These are phyloP conservation scores for Hypsopygia costalis DNA, from an alignment of 2,888 invertebrate genomes.

Conservation along the genomic window DNA sequence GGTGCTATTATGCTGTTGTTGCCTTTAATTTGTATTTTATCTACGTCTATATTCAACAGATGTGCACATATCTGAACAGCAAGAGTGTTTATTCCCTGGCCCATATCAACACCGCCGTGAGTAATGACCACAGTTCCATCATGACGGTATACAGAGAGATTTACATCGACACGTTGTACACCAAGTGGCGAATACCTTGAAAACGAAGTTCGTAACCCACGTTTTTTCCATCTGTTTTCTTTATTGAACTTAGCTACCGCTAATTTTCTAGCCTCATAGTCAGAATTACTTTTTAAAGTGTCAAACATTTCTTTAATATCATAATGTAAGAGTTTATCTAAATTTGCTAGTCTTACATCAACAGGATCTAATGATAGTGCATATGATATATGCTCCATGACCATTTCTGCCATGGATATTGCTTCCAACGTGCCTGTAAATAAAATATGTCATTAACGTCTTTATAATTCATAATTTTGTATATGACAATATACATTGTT, in stretches of 20 bases:
- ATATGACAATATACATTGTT: too few relatives aligned
- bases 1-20: constrained; percentile 81
- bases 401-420: constrained; percentile 69
- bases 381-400: constrained; percentile 81
- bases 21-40: constrained; percentile 83
- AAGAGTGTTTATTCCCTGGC: constrained; percentile 89
- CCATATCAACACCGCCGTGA: constrained; percentile 87
- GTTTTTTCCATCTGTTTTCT: constrained; percentile 85
- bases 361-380: constrained; percentile 68
- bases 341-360: constrained; percentile 69
- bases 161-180: constrained; percentile 52
- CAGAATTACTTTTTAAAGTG: constrained; percentile 64
- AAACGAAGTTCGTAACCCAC: constrained; percentile 81
- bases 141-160: constrained; percentile 82
- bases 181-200: constrained; percentile 76
- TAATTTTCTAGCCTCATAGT: constrained; percentile 64
- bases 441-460: too few relatives aligned
- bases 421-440: constrained; percentile 65
- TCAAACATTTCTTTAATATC: constrained; percentile 54
- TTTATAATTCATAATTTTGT: too few relatives aligned
- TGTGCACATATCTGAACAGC: constrained; percentile 83
- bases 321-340: constrained; percentile 32
- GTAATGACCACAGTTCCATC: constrained; percentile 84
- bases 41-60: constrained; percentile 82
- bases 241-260: constrained; percentile 73